Conservation (phyloP, 1,140 invertebrate species). For the Hestina assimilis region DNA sequence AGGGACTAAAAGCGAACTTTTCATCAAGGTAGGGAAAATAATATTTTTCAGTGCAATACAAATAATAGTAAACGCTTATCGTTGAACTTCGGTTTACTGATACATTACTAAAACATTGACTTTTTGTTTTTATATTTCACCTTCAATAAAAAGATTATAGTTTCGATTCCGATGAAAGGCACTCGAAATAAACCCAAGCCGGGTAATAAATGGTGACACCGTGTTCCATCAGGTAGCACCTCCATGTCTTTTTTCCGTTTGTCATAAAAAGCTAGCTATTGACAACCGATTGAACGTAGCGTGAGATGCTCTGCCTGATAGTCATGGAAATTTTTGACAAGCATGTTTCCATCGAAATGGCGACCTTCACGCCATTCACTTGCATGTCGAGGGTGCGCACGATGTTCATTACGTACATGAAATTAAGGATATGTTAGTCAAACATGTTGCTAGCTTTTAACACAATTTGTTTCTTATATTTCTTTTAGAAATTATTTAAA, state of each 20-base stretch:
- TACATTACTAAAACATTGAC: too few relatives aligned
- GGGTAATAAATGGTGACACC: slow-evolving; percentile 21
- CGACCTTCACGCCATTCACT: slow-evolving; percentile 39
- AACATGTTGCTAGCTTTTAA: too few relatives aligned
- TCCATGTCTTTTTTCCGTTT: slow-evolving; percentile 23
- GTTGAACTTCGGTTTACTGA: too few relatives aligned
- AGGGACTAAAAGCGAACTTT: too few relatives aligned
- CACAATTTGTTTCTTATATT: too few relatives aligned
- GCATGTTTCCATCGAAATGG: slow-evolving; percentile 40
- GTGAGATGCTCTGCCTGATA: slow-evolving; percentile 34
- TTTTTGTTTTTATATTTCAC: too few relatives aligned
- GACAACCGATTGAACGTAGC: slow-evolving; percentile 31
- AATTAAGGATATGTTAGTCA: neutral
- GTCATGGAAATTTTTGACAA: slow-evolving; percentile 40
- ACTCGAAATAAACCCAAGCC: slow-evolving; percentile 11
- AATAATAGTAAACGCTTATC: too few relatives aligned
- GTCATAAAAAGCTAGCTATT: slow-evolving; percentile 25
- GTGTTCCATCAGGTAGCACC: slow-evolving; percentile 27
- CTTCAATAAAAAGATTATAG: neutral
- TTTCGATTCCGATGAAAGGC: neutral
- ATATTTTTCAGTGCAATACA: too few relatives aligned
- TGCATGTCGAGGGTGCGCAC: neutral
- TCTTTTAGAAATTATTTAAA: too few relatives aligned
- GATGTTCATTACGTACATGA: neutral
- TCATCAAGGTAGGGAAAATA: too few relatives aligned